A percentile compares a stretch with the other conserved stretches of the same genome.
Evolutionary conservation across 2,888 invertebrate genomes (phyloP).

Genomic region (Trichacis sp.): DNA sequence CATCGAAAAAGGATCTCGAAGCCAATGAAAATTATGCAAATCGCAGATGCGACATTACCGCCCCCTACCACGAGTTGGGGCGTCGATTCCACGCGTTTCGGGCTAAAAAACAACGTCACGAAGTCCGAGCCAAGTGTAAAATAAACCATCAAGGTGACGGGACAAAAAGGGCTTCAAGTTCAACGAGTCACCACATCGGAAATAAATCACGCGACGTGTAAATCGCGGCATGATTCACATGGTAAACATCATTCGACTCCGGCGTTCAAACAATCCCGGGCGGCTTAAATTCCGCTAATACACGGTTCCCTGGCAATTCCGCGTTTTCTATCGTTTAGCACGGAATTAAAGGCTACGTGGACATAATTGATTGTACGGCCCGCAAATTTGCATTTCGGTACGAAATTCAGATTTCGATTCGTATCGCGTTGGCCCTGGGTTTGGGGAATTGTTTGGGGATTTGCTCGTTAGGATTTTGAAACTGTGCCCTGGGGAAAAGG

Average conservation of each 20-base stretch:
- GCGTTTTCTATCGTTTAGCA: conserved; percentile 36
- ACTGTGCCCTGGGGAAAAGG: no score
- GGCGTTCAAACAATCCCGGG: conserved; percentile 28
- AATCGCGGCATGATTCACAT: conserved; percentile 35
- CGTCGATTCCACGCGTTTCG: no score
- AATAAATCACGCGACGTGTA: conserved; percentile 28
- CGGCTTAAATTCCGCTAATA: conserved; percentile 29
- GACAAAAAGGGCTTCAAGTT: background rate
- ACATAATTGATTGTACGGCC: conserved; percentile 37
- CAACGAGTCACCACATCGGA: conserved; percentile 15
- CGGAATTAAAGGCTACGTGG: conserved; percentile 31
- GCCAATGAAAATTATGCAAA: no score
- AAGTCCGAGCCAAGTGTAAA: no score
- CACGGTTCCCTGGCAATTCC: conserved; percentile 21
- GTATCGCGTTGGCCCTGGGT: conserved; percentile 29
- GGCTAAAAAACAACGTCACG: background rate
- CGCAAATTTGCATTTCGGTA: conserved; percentile 37
- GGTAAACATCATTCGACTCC: conserved; percentile 31
- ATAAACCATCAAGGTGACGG: background rate
- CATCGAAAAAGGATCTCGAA: no score
- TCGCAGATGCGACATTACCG: no score
- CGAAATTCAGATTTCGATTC: conserved; percentile 34
- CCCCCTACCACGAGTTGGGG: no score
- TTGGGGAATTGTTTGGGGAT: conserved; percentile 1
- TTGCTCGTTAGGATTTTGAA: no score